Conservation (phyloP, 2,113 vertebrate genomes). For the Piaya cayana region DNA sequence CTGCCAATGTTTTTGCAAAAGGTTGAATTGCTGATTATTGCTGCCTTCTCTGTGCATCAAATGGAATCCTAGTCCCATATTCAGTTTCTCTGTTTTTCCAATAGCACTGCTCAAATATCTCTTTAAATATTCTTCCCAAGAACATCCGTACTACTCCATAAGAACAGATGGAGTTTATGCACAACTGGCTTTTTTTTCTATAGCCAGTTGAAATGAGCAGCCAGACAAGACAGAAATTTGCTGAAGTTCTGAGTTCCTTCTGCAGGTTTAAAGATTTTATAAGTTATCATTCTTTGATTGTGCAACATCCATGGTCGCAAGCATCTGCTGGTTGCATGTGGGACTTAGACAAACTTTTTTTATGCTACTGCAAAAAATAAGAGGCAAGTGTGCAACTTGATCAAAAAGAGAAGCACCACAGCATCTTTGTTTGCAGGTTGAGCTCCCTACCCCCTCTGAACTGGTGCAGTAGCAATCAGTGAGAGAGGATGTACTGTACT, state of each 20-base stretch:
- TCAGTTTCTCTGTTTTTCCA: background rate
- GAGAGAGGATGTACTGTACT: background rate
- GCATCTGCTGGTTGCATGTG: conserved; percentile 73
- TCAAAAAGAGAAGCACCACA: background rate
- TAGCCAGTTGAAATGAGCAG: conserved; percentile 55
- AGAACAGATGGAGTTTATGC: conserved; percentile 74
- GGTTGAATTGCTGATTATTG: conserved; percentile 18
- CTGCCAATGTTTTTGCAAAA: conserved; percentile 27
- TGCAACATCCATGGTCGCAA: conserved; percentile 41
- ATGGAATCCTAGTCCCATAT: background rate
- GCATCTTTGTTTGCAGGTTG: background rate
- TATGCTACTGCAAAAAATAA: conserved; percentile 16
- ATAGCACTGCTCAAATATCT: background rate
- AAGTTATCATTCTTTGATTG: conserved; percentile 65
- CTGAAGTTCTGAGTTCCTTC: conserved; percentile 74
- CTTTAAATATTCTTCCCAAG: background rate
- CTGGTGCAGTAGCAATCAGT: background rate
- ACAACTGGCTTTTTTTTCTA: conserved; percentile 21
- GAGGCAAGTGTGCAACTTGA: background rate
- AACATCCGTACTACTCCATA: background rate
- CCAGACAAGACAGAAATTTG: conserved; percentile 59
- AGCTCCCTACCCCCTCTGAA: background rate
- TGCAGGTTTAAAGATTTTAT: conserved; percentile 69
- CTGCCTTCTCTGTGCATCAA: background rate
- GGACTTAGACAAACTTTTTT: conserved; percentile 22